These are phyloP conservation scores for Ovis aries DNA, from an alignment of 2,113 vertebrate genomes.

Conservation along the genomic window ARS-UI_Ramb_v3.0 NC_056061.1:70733001-70733500, in stretches of 20 bases:
- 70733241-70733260: neutral
- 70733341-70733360: neutral
- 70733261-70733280: neutral
- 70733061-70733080: neutral
- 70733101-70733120: neutral
- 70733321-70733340: neutral
- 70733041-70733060: neutral
- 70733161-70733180: neutral
- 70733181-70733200: accelerated
- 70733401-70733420: neutral
- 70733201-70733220: neutral
- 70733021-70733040: neutral
- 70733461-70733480: slow-evolving; percentile 27
- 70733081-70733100: neutral
- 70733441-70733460: neutral
- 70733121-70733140: neutral
- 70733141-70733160: neutral
- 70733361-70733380: neutral
- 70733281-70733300: neutral
- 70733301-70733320: neutral
- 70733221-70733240: no score
- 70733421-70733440: slow-evolving; percentile 28
- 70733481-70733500: slow-evolving; percentile 10
- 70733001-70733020: neutral
- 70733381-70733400: neutral